Evolutionary conservation across 53 echinoderm and acorn worm species (phyloP).

Genomic region (Holothuria leucospilota): DNA sequence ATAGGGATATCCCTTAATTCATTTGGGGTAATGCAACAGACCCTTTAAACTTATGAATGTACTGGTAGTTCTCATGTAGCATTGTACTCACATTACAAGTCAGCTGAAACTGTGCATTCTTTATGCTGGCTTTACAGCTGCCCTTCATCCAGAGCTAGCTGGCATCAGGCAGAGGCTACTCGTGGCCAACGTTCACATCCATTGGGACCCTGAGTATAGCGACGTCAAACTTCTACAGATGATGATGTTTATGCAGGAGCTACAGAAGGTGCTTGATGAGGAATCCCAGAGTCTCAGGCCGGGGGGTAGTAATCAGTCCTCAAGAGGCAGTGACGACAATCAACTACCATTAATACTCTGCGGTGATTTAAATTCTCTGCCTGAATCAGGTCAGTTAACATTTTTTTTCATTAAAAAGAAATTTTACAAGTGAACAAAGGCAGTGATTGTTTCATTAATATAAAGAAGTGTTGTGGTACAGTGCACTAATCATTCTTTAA

Average conservation of each 20-base stretch:
- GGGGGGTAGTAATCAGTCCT: conserved; percentile 66
- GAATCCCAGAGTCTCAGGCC: conserved; percentile 93
- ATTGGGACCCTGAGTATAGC: conserved; percentile 98
- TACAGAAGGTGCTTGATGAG: conserved; percentile 94
- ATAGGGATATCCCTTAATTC: no score
- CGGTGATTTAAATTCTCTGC: conserved; percentile 98
- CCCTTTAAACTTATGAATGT: no score
- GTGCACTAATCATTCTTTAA: no score
- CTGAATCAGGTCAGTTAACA: conserved; percentile 87
- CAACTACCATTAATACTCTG: conserved; percentile 87
- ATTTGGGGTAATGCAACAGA: no score
- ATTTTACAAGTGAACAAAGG: not conserved
- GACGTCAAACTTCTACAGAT: conserved; percentile 99
- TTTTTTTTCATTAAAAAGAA: not conserved
- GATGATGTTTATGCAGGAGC: conserved; percentile 99
- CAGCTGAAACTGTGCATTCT: no score
- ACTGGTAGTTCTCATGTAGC: no score
- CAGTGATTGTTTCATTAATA: no score
- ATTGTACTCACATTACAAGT: no score
- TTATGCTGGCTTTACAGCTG: not conserved
- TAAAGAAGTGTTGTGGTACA: no score
- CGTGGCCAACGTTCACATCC: conserved; percentile 96
- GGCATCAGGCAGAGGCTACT: conserved; percentile 81
- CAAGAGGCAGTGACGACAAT: conserved; percentile 26
- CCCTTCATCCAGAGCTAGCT: conserved; percentile 62